Percentiles rank a stretch among this genome's conserved stretches.
Conservation (phyloP, 2,113 vertebrate species). For the Heterotis niloticus region DNA sequence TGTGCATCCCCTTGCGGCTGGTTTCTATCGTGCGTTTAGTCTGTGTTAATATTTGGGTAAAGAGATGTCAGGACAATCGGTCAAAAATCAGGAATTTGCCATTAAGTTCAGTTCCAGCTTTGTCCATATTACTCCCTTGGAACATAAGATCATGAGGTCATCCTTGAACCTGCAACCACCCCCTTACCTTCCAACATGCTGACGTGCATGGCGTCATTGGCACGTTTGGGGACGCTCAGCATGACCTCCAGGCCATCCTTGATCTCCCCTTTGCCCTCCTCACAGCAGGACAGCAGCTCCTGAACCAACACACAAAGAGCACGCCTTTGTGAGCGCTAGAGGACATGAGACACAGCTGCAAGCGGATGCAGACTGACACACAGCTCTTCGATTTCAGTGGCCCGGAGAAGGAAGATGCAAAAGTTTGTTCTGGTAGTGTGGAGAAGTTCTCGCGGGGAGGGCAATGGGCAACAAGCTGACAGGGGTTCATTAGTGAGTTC, state of each 20-base stretch:
- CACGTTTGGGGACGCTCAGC: conserved; percentile 96
- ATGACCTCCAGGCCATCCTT: conserved; percentile 98
- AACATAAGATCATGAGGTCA: too few species aligned
- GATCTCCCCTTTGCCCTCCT: conserved; percentile 97
- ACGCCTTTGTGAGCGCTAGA: neutral
- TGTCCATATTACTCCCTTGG: too few species aligned
- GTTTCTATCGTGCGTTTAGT: too few species aligned
- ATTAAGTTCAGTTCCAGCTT: too few species aligned
- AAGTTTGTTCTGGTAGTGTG: neutral
- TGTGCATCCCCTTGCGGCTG: too few species aligned
- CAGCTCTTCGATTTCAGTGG: too few species aligned
- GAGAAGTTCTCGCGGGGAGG: neutral
- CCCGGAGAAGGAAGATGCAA: neutral
- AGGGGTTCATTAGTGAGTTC: neutral
- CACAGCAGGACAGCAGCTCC: conserved; percentile 94
- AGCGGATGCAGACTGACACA: too few species aligned
- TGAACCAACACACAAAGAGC: conserved; percentile 45
- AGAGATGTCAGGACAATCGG: too few species aligned
- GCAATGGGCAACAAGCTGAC: neutral
- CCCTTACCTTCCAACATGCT: conserved; percentile 96
- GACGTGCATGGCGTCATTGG: conserved; percentile 97
- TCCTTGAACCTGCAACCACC: neutral
- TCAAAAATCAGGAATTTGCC: too few species aligned
- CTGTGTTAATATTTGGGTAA: too few species aligned
- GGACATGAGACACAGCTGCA: too few species aligned